Base-by-base conservation (phyloP, 2,888 invertebrate genomes). In the Chalcosyrphus nemorum region DNA sequence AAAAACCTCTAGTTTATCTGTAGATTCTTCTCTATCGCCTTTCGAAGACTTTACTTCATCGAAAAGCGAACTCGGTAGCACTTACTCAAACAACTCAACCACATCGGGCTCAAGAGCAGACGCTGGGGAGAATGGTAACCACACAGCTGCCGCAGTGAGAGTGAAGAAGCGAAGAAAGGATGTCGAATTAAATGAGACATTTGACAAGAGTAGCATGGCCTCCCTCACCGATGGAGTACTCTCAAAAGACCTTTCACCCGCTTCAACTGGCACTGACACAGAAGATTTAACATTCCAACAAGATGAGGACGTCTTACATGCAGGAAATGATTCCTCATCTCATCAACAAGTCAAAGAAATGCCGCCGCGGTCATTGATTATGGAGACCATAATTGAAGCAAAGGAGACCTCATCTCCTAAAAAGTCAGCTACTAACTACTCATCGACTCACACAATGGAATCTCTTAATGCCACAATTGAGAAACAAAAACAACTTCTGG, bases 211-310 rank as follows among this genome's bases (percentile, higher is more conserved):
- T 68, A 92, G 92, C 86, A 86, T 91, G 41, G 92, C 91, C 2
- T 92, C 92, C 1, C 87, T 90, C 11, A 91, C 92, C 0, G 92
- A 92, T 86, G 92, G 91, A 24, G 86, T 91, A 5, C 88, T 92
- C 2, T 92, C 92, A 2, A 92, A 92, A 87, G 92, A 92, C 17
- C 86, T 90, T 52, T 92, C 92, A 9, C 91, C 91, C 0, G 88
- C 89, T 1, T 91, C 91, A n/a, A 90, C 90, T 38, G 86, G 86
- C 1, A 91, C 91, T 0, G 92, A 92, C 52, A 92, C 91, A 0
- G 92, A 92, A 81, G 92, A 92, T 84, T 86, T 91, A 38, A 92
- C 92, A 63, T 92, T 92, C 80, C 92, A 92, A 80, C 92, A 92
- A 86, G 91, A 91, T 38, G 91, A 91, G 70, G 89, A 90, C 32